phyloP scores from a whole-genome alignment of 1,140 invertebrate species.

The Medauroidea extradentata region DNA sequence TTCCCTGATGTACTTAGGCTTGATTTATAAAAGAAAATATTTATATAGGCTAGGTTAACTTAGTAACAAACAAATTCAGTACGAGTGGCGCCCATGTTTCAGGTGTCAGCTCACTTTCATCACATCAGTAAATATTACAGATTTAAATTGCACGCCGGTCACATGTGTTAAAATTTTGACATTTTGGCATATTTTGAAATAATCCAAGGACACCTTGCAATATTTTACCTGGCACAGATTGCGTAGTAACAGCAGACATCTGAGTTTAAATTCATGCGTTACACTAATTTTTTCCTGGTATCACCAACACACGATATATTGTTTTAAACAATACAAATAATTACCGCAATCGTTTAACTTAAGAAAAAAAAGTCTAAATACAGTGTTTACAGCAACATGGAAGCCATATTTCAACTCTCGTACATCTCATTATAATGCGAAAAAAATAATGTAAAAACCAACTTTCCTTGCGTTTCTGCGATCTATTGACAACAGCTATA shows the following conservation, averaged over 20 bases:
- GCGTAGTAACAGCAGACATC: slow-evolving; percentile 17
- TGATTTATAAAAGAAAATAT: too few species aligned
- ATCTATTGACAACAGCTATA: not conserved
- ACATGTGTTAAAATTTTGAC: too few species aligned
- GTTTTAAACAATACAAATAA: not conserved
- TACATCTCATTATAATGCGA: slow-evolving; percentile 8
- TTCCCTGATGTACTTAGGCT: too few species aligned
- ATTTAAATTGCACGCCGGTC: too few species aligned
- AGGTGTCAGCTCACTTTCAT: too few species aligned
- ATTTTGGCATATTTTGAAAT: too few species aligned
- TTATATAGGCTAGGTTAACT: too few species aligned
- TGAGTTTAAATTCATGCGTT: slow-evolving; percentile 18
- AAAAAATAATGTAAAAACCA: not conserved
- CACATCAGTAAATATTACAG: too few species aligned
- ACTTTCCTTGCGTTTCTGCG: not conserved
- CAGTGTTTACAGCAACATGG: slow-evolving; percentile 15
- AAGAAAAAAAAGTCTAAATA: not conserved
- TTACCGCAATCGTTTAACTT: not conserved
- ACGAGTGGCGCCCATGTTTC: too few species aligned
- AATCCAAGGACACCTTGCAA: slow-evolving; percentile 3
- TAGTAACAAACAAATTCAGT: too few species aligned
- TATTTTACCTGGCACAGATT: slow-evolving; percentile 14
- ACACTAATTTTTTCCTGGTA: not conserved
- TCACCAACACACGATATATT: not conserved
- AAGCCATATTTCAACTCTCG: slow-evolving; percentile 13